These are phyloP conservation scores for Falco columbarius DNA, from an alignment of 2,797 vertebrate species.

Conservation along the genomic window DNA sequence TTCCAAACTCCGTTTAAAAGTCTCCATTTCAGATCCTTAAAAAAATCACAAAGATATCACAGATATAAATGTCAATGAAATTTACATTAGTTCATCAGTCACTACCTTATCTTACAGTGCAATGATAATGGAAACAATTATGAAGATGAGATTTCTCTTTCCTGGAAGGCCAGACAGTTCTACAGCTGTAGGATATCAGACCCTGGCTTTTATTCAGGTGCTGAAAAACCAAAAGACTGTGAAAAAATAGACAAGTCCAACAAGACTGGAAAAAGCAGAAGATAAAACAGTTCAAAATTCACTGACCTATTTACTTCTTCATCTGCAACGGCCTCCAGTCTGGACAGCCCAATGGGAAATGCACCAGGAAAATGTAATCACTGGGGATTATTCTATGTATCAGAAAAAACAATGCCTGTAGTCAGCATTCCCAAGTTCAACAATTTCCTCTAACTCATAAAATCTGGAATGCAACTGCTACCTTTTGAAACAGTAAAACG, in stretches of 20 bases:
- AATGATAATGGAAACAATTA: background rate
- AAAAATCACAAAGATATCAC: background rate
- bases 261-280: background rate
- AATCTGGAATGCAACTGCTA: background rate
- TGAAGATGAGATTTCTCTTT: background rate
- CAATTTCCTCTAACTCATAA: background rate
- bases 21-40: background rate
- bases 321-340: background rate
- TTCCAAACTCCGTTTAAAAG: background rate
- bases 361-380: conserved; percentile 38
- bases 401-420: background rate
- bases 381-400: conserved; percentile 12
- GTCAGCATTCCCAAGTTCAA: background rate
- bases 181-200: conserved; percentile 24
- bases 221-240: background rate
- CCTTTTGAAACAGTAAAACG: background rate
- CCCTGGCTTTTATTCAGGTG: conserved; percentile 33
- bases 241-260: background rate
- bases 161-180: background rate
- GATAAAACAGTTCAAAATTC: conserved; percentile 20
- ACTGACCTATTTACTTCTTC: conserved; percentile 26
- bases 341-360: background rate
- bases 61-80: background rate
- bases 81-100: background rate
- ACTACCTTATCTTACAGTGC: background rate